Base-by-base conservation (phyloP, 2,797 vertebrate genomes). In the Protosalanx chinensis region DNA sequence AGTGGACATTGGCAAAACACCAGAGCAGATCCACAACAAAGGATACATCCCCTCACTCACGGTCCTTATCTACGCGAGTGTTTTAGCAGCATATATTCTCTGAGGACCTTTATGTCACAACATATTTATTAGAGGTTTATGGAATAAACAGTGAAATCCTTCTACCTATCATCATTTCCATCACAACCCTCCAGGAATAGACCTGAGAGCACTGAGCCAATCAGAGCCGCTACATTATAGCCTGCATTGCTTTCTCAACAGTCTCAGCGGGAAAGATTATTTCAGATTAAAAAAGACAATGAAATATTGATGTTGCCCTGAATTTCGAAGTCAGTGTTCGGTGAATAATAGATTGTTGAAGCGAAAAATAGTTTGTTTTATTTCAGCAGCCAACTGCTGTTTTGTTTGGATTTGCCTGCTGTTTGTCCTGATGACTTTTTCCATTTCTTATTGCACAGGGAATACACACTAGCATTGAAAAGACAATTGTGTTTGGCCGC, bases 251-350 rank as follows among this genome's bases (percentile, higher is more conserved):
- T 83, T 64, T 77, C 60, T 66, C 58, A 64, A 70, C 27, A 72
- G 71, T 67, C 75, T 73, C 70, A 27, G 1, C 63, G 33, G 76
- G 67, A 68, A 58, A 79, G 70, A 81, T 75, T 16, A 71, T 56
- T 72, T 73, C 23, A 67, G 51, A 58, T 58, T 66, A 68, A 58
- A 73, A 72, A 59, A 27, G 13, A 30, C 62, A 64, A 60, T 86
- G 3, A 85, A 85, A 83, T 85, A 88, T 82, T 84, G 69, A 88
- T 82, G 74, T 61, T 77, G 80, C 64, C 85, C 79, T 85, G 81
- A 86, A 84, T 88, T 85, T 82, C 74, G 74, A 67, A 76, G 76
- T 29, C 23, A 8, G 68, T 81, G 57, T 77, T 77, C 61, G 37
- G 64, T 84, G 66, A 89, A 90, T 87, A 84, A 88, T 87, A 85